Evolutionary conservation across 1,140 invertebrate species (phyloP), one percentile per base, ranked within the genome.

Genomic region (Brachionus sp.): DNA sequence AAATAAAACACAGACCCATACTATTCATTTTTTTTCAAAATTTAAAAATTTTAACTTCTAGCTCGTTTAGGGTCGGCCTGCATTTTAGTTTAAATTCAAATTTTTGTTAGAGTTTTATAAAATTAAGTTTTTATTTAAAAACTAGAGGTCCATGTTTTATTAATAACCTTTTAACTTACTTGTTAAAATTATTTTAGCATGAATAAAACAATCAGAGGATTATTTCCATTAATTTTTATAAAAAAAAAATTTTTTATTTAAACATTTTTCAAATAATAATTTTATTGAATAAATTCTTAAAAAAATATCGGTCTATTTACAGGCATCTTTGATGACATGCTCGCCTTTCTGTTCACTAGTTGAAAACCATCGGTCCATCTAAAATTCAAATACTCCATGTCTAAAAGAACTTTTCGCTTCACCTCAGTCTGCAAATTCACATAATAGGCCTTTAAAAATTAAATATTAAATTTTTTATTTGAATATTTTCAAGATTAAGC

Each of bases 291-390:
- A 68, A 4, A 68, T 35, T 37, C 3, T 29, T 68, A 68, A 68
- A 68, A 68, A 68, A 33, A 68, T 68, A n/a, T 68, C 16, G 64
- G 64, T 35, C 12, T 68, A 68, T 68, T 68, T 68, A 35, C 64
- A 68, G 25, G 25, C 64, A 33, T 68, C 3, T 29, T 68, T 68
- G 13, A n/a, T 5, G 35, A 16, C 10, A 13, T 68, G 12, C 3
- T 73, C 6, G 35, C 1, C 13, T 73, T 39, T 75, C 25, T 75
- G 25, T 25, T 46, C 5, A 75, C 25, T 33, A 25, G 12, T 7
- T 80, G 25, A 80, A 80, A 80, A 12, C 77, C 77, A 42, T 53
- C 77, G 3, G 19, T 80, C 77, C 77, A 80, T 62, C 62, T 80
- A 29, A 80, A 80, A 37, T 35, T 80, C 23, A 80, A 66, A 80